Conservation (phyloP, 2,888 invertebrate genomes). For the Phoenoteleia sp. region DNA sequence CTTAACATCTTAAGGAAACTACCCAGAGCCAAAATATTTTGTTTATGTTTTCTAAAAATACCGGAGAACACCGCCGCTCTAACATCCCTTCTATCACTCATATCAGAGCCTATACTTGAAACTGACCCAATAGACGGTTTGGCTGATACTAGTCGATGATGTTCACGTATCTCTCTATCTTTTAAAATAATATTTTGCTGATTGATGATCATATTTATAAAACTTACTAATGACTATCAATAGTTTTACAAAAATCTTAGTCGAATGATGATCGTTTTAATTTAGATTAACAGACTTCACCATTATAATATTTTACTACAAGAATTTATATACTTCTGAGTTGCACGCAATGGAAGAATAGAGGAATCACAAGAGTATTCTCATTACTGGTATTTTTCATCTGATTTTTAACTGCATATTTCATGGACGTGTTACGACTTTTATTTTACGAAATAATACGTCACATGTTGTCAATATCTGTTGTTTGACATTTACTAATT, state of each 20-base stretch:
- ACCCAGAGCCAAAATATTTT: constrained; percentile 85
- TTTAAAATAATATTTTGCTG: constrained; percentile 83
- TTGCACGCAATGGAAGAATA: constrained; percentile 10
- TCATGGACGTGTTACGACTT: too few species aligned
- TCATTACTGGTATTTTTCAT: too few species aligned
- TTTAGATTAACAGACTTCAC: constrained; percentile 22
- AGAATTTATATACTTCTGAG: background rate
- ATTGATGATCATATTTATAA: constrained; percentile 84
- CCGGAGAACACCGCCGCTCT: constrained; percentile 85
- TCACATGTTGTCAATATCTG: too few species aligned
- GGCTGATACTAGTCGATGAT: constrained; percentile 82
- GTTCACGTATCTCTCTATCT: constrained; percentile 79
- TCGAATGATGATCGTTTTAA: background rate
- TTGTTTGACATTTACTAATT: too few species aligned
- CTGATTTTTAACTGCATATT: too few species aligned
- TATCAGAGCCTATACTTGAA: constrained; percentile 85
- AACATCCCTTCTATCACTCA: constrained; percentile 85
- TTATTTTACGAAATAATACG: too few species aligned
- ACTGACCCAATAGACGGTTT: constrained; percentile 85
- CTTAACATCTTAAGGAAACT: constrained; percentile 86
- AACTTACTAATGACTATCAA: background rate
- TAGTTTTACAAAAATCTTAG: background rate
- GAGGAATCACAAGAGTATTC: too few species aligned
- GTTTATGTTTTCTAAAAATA: constrained; percentile 85
- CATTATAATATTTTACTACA: constrained; percentile 15